Base-by-base conservation (phyloP, 2,113 vertebrate species). In the Ammodytes marinus region DNA sequence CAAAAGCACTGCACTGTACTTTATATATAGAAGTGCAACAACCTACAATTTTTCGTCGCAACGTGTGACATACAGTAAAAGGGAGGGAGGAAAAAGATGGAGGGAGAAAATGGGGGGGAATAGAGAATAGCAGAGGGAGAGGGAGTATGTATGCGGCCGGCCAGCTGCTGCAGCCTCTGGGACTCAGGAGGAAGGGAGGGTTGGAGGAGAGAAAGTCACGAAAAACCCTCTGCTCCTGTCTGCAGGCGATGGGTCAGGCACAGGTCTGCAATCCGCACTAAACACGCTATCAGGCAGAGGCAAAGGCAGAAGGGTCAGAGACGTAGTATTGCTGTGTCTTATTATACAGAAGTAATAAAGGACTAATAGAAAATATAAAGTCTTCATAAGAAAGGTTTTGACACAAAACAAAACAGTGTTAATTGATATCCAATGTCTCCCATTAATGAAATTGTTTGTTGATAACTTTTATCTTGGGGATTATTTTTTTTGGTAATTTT, bases 161-260 rank as follows among this genome's bases (percentile, higher is more conserved):
- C 85, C 76, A 87, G 82, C 86, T 83, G 84, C 84, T 79, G 65
- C 42, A 47, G 74, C 80, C 72, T 74, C 53, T 72, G 79, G 81
- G 69, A 65, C 13, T 59, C n/a, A 12, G 64, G 65, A 59, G 72
- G 60, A 13, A 46, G 50, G 58, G 69, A 74, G 68, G 43, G 39
- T 39, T 11, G 40, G 59, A 45, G 58, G 79, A 71, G 35, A 65
- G 50, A 72, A 17, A 80, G 75, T 61, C 85, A 82, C 46, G 70
- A 50, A 87, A 82, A 27, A 27, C 27, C 74, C 77, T 52, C 80
- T 73, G 82, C 79, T 84, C 27, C 69, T 67, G 71, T 77, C 83
- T 84, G 75, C 80, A 87, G 89, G 82, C 87, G n/a, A 39, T 72
- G 71, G 81, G 85, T 91, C 87, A 81, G 79, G 17, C 40, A 15